These are phyloP conservation scores for Saccostrea echinata DNA, from an alignment of 1,140 invertebrate genomes.

Conservation along the genomic window DNA sequence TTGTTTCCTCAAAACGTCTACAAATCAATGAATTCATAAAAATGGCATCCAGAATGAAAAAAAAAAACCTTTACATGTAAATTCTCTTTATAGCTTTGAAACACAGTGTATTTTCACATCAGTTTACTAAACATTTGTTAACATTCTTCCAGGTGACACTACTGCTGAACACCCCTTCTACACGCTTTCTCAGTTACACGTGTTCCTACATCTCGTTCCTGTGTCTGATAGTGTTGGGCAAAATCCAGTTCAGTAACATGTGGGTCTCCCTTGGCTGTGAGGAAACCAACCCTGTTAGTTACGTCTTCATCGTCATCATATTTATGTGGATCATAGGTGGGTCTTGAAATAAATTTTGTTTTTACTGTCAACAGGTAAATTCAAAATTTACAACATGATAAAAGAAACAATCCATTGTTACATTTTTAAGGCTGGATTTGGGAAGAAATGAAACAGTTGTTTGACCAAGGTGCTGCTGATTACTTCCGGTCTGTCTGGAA, in stretches of 20 bases:
- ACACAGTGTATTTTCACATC: no score
- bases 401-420: background rate
- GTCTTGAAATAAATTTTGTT: constrained; percentile 19
- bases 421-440: constrained; percentile 65
- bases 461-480: constrained; percentile 58
- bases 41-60: no score
- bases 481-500: constrained; percentile 72
- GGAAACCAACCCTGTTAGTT: constrained; percentile 51
- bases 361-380: background rate
- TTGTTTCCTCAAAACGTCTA: no score
- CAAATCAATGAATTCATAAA: no score
- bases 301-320: constrained; percentile 61
- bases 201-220: constrained; percentile 98
- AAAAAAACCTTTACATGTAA: no score
- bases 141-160: constrained; percentile 84
- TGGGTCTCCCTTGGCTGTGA: constrained; percentile 66
- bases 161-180: constrained; percentile 96
- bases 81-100: no score
- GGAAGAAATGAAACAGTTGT: constrained; percentile 72
- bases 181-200: constrained; percentile 98
- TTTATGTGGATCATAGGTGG: constrained; percentile 70
- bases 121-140: no score
- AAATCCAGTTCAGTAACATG: constrained; percentile 61
- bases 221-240: constrained; percentile 63
- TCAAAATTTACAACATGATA: no score